Evolutionary conservation across 2,113 vertebrate species (phyloP).

Genomic region (Tetrao urogallus): DNA sequence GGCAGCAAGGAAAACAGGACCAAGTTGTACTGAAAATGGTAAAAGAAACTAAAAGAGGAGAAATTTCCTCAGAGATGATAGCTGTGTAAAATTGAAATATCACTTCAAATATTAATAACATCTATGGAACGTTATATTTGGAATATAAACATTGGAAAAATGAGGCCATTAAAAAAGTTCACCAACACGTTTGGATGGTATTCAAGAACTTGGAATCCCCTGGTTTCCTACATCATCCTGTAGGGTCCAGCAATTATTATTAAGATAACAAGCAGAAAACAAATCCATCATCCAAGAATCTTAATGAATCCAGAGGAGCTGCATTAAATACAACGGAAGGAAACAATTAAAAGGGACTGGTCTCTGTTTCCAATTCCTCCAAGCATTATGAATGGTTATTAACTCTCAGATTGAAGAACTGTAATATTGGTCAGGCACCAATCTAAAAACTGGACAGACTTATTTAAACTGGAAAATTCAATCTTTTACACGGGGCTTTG

Average conservation of each 20-base stretch:
- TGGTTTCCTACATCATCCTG: background rate
- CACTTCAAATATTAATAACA: background rate
- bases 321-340: conserved; percentile 70
- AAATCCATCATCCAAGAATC: conserved; percentile 55
- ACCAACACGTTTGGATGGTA: background rate
- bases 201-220: background rate
- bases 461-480: conserved; percentile 45
- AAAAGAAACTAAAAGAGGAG: background rate
- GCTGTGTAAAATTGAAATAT: background rate
- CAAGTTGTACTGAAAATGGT: background rate
- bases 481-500: conserved; percentile 37
- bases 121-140: background rate
- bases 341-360: conserved; percentile 71
- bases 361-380: conserved; percentile 60
- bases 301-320: conserved; percentile 54
- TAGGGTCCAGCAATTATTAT: conserved; percentile 41
- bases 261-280: conserved; percentile 48
- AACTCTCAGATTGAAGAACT: conserved; percentile 29
- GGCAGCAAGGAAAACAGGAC: background rate
- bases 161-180: background rate
- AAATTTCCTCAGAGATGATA: background rate
- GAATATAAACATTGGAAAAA: background rate
- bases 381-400: conserved; percentile 58
- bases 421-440: conserved; percentile 24
- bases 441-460: conserved; percentile 26